phyloP scores from a whole-genome alignment of 2,113 vertebrate genomes.

The Dromas ardeola region DNA sequence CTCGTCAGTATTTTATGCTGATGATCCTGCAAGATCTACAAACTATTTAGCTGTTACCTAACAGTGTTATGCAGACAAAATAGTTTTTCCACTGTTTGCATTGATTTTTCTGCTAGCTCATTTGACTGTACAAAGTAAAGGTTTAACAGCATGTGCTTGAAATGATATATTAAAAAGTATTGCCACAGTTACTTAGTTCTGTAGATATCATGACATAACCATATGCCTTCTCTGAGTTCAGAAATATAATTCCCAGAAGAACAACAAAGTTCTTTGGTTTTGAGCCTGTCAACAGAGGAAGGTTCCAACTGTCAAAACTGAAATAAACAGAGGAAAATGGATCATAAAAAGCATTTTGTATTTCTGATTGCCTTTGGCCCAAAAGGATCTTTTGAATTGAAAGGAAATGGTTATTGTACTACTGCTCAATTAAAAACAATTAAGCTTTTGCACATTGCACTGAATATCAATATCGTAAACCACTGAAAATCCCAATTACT shows the following conservation, averaged over 20 bases:
- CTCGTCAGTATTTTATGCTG: background rate
- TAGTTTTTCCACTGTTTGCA: background rate
- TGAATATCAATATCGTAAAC: background rate
- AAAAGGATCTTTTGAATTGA: background rate
- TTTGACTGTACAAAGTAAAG: background rate
- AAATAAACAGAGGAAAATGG: slow-evolving; percentile 40
- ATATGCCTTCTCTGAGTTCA: background rate
- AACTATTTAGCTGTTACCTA: background rate
- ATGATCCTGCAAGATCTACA: background rate
- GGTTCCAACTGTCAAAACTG: background rate
- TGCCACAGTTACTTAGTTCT: background rate
- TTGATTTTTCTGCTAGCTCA: background rate
- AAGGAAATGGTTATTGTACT: slow-evolving; percentile 24
- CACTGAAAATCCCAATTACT: background rate
- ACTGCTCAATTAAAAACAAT: slow-evolving; percentile 28
- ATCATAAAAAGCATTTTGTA: background rate
- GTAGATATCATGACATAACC: background rate
- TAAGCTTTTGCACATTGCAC: background rate
- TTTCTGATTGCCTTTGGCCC: slow-evolving; percentile 10
- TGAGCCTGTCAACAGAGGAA: background rate
- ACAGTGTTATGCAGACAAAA: background rate
- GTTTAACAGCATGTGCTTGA: background rate
- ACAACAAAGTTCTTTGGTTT: background rate
- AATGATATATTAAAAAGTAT: background rate
- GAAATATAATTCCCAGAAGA: background rate